phyloP scores from a whole-genome alignment of 2,888 invertebrate species.

The Dolichopus griseipennis region DNA sequence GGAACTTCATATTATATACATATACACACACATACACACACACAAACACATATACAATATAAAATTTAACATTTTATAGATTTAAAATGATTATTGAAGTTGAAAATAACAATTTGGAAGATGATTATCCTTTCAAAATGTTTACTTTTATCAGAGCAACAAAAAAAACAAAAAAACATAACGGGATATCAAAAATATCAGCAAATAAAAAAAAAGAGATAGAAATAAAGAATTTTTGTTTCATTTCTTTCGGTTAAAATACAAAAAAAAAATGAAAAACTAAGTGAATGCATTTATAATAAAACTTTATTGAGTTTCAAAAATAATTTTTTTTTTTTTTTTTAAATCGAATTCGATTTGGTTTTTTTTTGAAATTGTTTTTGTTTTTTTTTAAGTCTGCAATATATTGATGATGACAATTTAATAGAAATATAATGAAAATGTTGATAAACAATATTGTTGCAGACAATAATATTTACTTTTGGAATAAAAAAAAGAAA shows the following conservation, averaged over 20 bases:
- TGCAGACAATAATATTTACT: not conserved
- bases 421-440: not conserved
- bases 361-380: too few species aligned
- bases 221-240: too few species aligned
- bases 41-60: too few species aligned
- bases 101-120: not conserved
- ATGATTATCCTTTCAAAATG: conserved; percentile 4
- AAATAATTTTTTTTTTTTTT: not conserved
- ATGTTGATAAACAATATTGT: not conserved
- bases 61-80: too few species aligned
- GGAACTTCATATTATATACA: too few species aligned
- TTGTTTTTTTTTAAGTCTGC: not conserved
- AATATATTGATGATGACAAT: not conserved
- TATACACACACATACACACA: too few species aligned
- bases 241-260: not conserved
- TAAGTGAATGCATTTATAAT: not conserved
- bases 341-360: not conserved
- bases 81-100: not conserved
- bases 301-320: not conserved
- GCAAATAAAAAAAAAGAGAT: too few species aligned
- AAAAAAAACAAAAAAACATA: not conserved
- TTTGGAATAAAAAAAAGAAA: too few species aligned
- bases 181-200: too few species aligned
- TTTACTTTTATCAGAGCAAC: not conserved
- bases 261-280: not conserved